Base-by-base conservation (phyloP, 2,113 vertebrate species). In the Ibidorhyncha struthersii region DNA sequence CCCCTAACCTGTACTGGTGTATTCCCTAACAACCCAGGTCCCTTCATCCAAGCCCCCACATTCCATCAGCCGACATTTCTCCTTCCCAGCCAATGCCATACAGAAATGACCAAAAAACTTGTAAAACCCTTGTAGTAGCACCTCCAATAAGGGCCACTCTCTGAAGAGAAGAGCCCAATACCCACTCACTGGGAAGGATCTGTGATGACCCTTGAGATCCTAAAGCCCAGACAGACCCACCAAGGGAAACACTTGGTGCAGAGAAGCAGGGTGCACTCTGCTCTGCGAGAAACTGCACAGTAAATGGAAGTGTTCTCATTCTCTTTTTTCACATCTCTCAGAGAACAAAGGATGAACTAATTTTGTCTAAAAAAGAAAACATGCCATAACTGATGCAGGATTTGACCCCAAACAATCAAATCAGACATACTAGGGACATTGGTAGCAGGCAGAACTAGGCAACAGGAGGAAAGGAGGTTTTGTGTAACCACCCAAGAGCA, bases 341-440 rank as follows among this genome's bases (percentile, higher is more conserved):
- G 40, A 82, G 47, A 95, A 93, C 34, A 90, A 92, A 96, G 65
- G 30, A 78, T 87, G 61, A 91, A 82, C 56, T 74, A 27, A 82
- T 91, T 87, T 84, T 36, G n/a, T 59, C 72, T 71, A 47, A 71
- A 89, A 90, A 74, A 78, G 72, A 78, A 78, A 67, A 87, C 18
- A 18, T 34, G 34, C 78, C 72, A 82, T 65, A 91, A 89, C 36
- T 38, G 43, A 69, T 71, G 81, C 56, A 72, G 11, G 27, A 79
- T 61, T 78, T 87, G 73, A 87, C 93, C 93, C 73, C 21, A 91
- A 95, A 82, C 77, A 65, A 69, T 94, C 93, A 91, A 87, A 82
- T 56, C 43, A 78, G 61, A 56, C 27, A 29, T 4, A 59, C 10
- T 7, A 63, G 47, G 56, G 47, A 71, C 20, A 82, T 11, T 2